Conservation (phyloP, 2,888 invertebrate genomes). For the Ernsta delagoae region DNA sequence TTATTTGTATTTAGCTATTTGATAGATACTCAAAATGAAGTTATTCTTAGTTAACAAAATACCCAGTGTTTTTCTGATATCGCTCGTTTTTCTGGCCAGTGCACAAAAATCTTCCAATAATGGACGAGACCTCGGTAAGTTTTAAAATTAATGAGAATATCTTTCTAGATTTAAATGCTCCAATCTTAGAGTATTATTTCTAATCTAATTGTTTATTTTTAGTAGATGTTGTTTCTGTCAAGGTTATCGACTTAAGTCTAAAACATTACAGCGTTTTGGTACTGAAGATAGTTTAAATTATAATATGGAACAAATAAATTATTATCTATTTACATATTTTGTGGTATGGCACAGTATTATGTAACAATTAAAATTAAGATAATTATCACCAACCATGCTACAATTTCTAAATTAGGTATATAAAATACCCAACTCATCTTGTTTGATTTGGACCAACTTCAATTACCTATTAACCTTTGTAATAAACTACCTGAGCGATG, state of each 20-base stretch:
- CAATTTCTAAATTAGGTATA: too few species aligned
- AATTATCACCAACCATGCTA: too few species aligned
- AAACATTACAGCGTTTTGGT: slow-evolving; percentile 7
- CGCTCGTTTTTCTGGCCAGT: slow-evolving; percentile 71
- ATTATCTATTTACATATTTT: neutral
- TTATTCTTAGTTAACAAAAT: slow-evolving; percentile 65
- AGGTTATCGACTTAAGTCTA: slow-evolving; percentile 9
- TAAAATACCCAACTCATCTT: neutral
- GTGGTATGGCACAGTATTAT: neutral
- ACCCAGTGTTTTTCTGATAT: slow-evolving; percentile 72
- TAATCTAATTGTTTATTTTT: too few species aligned
- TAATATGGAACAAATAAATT: too few species aligned
- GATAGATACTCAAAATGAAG: slow-evolving; percentile 48
- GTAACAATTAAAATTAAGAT: too few species aligned
- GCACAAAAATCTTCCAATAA: slow-evolving; percentile 72
- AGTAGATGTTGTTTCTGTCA: slow-evolving; percentile 1
- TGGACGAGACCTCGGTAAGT: slow-evolving; percentile 75
- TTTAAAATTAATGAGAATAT: slow-evolving; percentile 4
- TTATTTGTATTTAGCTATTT: too few species aligned
- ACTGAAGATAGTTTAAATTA: neutral
- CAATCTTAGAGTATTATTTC: too few species aligned
- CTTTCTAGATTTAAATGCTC: too few species aligned
- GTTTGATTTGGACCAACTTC: neutral
- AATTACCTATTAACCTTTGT: slow-evolving; percentile 16
- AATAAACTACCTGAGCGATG: slow-evolving; percentile 8